phyloP scores from a whole-genome alignment of 2,113 vertebrate genomes.

The Hiodon tergisus region DNA sequence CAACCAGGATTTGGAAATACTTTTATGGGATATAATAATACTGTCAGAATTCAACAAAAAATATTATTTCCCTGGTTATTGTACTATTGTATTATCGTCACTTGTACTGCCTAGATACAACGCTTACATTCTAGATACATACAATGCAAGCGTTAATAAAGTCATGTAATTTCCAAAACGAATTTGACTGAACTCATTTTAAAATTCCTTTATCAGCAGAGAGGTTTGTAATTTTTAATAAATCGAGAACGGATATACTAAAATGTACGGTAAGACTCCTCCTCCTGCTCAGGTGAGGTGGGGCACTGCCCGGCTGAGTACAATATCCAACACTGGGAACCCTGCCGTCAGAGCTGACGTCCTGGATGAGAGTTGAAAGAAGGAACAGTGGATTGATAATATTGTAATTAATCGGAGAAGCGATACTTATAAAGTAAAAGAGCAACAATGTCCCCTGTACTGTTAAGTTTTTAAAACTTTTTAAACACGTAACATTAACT shows the following conservation, averaged over 20 bases:
- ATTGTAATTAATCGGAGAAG: constrained; percentile 36
- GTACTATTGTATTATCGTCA: no score
- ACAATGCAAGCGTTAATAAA: no score
- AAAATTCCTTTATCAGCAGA: no score
- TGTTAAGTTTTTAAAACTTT: background rate
- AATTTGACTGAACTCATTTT: no score
- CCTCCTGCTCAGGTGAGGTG: constrained; percentile 35
- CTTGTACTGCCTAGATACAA: no score
- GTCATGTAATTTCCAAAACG: no score
- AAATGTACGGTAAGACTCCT: constrained; percentile 1
- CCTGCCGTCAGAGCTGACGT: constrained; percentile 33
- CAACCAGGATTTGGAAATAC: background rate
- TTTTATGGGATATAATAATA: background rate
- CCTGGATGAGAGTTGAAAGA: constrained; percentile 37
- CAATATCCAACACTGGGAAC: background rate
- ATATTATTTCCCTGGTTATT: background rate
- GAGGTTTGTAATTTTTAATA: no score
- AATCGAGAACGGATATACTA: background rate
- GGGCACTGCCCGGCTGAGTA: constrained; percentile 23
- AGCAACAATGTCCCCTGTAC: constrained; percentile 3
- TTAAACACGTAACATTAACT: background rate
- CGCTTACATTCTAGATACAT: no score
- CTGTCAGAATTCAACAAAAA: background rate
- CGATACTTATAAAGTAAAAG: background rate
- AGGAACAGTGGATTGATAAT: constrained; percentile 16